Percentiles rank a stretch among this genome's conserved stretches.
Evolutionary conservation across 2,888 invertebrate species (phyloP).

Genomic region (Lithophane semibrunnea): DNA sequence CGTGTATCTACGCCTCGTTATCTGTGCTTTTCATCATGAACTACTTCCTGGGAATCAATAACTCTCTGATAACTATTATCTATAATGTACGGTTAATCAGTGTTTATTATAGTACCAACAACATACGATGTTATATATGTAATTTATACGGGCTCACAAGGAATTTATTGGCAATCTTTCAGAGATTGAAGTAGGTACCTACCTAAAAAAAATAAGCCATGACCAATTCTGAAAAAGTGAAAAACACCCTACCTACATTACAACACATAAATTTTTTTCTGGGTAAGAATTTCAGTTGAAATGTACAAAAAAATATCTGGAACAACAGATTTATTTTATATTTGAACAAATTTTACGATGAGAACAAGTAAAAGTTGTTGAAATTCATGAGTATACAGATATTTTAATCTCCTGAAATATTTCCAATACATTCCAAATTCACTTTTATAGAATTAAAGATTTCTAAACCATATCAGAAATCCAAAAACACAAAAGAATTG

Average conservation of each 20-base stretch:
- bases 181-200: neutral
- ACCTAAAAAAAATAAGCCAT: too few species aligned
- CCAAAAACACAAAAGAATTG: neutral
- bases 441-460: neutral
- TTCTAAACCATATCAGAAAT: neutral
- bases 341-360: too few species aligned
- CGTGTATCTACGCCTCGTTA: constrained; percentile 24
- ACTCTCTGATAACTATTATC: constrained; percentile 45
- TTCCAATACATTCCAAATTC: neutral
- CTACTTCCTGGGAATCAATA: constrained; percentile 58
- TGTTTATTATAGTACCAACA: neutral
- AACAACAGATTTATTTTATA: too few species aligned
- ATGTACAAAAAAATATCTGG: too few species aligned
- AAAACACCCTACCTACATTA: neutral
- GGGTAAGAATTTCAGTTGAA: too few species aligned
- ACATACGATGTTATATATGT: neutral
- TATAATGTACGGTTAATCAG: neutral
- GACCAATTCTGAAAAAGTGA: neutral
- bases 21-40: constrained; percentile 51
- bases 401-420: neutral
- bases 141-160: neutral
- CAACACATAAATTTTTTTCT: neutral
- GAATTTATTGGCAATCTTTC: neutral
- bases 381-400: neutral
- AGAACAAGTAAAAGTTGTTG: neutral